Base-by-base conservation (phyloP, 1,140 invertebrate species). In the Drosophila subobscura region DNA sequence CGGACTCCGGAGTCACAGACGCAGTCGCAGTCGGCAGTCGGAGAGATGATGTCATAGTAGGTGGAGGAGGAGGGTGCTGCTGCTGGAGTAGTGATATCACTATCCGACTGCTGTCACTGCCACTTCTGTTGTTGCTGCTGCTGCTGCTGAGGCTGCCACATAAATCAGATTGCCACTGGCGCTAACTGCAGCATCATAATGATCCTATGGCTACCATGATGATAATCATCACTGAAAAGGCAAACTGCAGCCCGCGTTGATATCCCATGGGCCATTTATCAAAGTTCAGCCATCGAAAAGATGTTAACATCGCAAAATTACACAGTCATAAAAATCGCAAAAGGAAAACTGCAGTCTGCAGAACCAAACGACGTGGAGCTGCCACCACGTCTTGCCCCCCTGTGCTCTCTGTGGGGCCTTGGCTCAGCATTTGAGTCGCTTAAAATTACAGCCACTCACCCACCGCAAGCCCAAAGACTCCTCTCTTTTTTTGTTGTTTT, bases 231-330 rank as follows among this genome's bases (percentile, higher is more conserved):
- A 23, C 42, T 8, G 7, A 14, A 33, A 68, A 53, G 14, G 4
- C 10, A 33, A 40, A 40, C 8, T 5, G 4, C 20, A 22, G 23
- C 33, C 33, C 33, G 10, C 33, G 33, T 12, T 37, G 33, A 37
- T 37, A 37, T 37, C 61, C 63, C 65, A 0, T 20, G 7, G 51
- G 66, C 66, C 66, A 68, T 68, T 68, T 56, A 68, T 68, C 66
- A 68, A 68, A 68, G 66, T 68, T 68, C 51, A 65, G 50, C 66
- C 66, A 68, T 68, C 66, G 33, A 37, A 37, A 68, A 68, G 66
- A 68, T 68, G 66, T 68, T 68, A 68, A 47, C 66, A 68, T 56
- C 66, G 42, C 33, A 37, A 68, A 68, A 68, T 68, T 68, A 68
- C 66, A 68, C 4, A 68, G 51, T 56, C 63, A 47, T 68, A 68